Percentiles rank a stretch among this genome's conserved stretches.
phyloP scores from a whole-genome alignment of 2,113 vertebrate genomes.

The Coptodon bakossiorum region DNA sequence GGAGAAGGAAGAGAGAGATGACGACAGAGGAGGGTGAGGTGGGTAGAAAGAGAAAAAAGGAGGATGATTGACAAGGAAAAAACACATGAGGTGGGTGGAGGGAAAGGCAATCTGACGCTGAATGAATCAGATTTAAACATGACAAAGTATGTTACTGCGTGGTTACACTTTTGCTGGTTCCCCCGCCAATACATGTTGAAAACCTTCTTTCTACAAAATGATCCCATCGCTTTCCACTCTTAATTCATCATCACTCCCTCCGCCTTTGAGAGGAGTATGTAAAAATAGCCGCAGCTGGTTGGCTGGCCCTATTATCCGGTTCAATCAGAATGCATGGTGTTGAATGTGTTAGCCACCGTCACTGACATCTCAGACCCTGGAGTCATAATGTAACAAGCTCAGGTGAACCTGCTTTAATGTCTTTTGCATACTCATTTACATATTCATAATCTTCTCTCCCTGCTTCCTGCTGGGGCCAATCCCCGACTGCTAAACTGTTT shows the following conservation, averaged over 20 bases:
- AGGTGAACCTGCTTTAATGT: conserved; percentile 62
- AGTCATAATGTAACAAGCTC: conserved; percentile 65
- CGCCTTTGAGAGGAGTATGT: conserved; percentile 4
- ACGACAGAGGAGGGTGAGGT: background rate
- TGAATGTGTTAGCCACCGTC: conserved; percentile 45
- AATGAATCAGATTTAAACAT: conserved; percentile 38
- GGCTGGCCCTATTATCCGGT: conserved; percentile 34
- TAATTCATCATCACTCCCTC: conserved; percentile 41
- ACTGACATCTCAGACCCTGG: conserved; percentile 51
- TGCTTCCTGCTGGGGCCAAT: conserved; percentile 58
- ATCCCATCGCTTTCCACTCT: conserved; percentile 14
- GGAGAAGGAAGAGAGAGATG: background rate
- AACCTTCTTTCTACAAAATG: conserved; percentile 8
- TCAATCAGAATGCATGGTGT: conserved; percentile 44
- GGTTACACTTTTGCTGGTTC: background rate
- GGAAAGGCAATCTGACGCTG: conserved; percentile 22
- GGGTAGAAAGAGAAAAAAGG: background rate
- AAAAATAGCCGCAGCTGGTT: conserved; percentile 54
- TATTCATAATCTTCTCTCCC: conserved; percentile 57
- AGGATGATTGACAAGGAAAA: conserved; percentile 20
- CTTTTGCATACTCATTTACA: conserved; percentile 64
- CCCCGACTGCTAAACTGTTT: conserved; percentile 52
- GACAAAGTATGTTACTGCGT: conserved; percentile 4
- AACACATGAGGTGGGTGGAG: background rate
- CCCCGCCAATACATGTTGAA: conserved; percentile 3